Percentiles rank a stretch among this genome's conserved stretches.
Conservation (phyloP, 2,797 vertebrate genomes). For the Selene dorsalis region DNA sequence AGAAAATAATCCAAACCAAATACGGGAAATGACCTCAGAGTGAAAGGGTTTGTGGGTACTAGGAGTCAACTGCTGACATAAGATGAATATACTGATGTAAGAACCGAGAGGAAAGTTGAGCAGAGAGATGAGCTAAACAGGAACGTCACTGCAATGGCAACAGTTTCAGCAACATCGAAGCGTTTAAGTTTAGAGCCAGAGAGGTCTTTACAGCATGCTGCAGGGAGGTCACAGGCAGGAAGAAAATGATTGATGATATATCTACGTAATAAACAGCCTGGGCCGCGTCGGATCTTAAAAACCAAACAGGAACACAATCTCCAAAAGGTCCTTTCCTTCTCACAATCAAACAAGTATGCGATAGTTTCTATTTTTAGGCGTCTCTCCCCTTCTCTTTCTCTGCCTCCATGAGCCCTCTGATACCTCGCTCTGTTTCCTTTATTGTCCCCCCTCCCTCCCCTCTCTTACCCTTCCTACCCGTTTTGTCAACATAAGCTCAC, state of each 20-base stretch:
- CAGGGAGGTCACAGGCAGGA: neutral
- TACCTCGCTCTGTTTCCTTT: slow-evolving; percentile 25
- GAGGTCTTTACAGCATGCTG: neutral
- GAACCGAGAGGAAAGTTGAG: neutral
- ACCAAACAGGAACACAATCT: slow-evolving; percentile 70
- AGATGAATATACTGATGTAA: too few relatives aligned
- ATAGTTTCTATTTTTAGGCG: slow-evolving; percentile 81
- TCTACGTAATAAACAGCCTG: slow-evolving; percentile 8
- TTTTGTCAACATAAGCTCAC: slow-evolving; percentile 30
- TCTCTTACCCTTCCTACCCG: slow-evolving; percentile 8
- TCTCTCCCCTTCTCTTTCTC: slow-evolving; percentile 35
- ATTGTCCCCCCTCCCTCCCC: neutral
- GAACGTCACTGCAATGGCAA: too few relatives aligned
- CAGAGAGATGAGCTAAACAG: neutral
- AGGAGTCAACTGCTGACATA: neutral
- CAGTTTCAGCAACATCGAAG: neutral
- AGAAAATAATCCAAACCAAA: too few relatives aligned
- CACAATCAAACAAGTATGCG: slow-evolving; percentile 84
- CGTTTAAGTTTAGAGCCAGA: neutral
- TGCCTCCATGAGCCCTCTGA: slow-evolving; percentile 19
- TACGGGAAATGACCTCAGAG: too few relatives aligned
- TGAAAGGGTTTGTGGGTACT: neutral
- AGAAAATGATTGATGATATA: neutral
- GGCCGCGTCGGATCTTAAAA: slow-evolving; percentile 9
- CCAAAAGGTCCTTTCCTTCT: slow-evolving; percentile 73